Evolutionary conservation across 2,888 invertebrate species (phyloP), one percentile per base, ranked within the genome.

Genomic region (Aproaerema taeniolella): DNA sequence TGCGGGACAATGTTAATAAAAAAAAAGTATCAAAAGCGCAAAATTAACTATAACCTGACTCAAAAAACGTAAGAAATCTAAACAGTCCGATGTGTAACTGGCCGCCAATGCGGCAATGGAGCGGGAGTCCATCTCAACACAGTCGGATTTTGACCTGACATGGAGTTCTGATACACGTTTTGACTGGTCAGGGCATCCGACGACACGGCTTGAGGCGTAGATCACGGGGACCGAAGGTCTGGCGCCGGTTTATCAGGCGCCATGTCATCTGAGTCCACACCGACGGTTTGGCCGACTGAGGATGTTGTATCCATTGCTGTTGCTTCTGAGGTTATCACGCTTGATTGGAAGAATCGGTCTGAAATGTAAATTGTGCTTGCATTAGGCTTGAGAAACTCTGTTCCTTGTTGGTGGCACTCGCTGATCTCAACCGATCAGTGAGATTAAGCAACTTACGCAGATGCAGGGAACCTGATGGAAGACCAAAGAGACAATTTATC

Each of bases 341-440:
- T 87, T 29, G 89, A 88, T 78, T 90, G 90, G 74, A 90, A 90
- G 81, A 90, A 90, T 41, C 90, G 87, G 67, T 90, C 90, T 86
- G 89, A n/a, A n/a, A n/a, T n/a, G n/a, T n/a, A n/a, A n/a, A n/a
- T n/a, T n/a, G n/a, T n/a, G n/a, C n/a, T n/a, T n/a, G n/a, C n/a
- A n/a, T n/a, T n/a, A n/a, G n/a, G n/a, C n/a, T n/a, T n/a, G n/a
- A n/a, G n/a, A n/a, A n/a, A n/a, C n/a, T n/a, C n/a, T n/a, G n/a
- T n/a, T n/a, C n/a, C n/a, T n/a, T n/a, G n/a, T n/a, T n/a, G n/a
- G n/a, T n/a, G n/a, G n/a, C n/a, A n/a, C n/a, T n/a, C n/a, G n/a
- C n/a, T n/a, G n/a, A n/a, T n/a, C n/a, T n/a, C n/a, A n/a, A n/a
- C n/a, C n/a, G n/a, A n/a, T n/a, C n/a, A n/a, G n/a, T n/a, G n/a